These are phyloP conservation scores for Paraplagusia blochii DNA, from an alignment of 2,113 vertebrate species.

Conservation along the genomic window DNA sequence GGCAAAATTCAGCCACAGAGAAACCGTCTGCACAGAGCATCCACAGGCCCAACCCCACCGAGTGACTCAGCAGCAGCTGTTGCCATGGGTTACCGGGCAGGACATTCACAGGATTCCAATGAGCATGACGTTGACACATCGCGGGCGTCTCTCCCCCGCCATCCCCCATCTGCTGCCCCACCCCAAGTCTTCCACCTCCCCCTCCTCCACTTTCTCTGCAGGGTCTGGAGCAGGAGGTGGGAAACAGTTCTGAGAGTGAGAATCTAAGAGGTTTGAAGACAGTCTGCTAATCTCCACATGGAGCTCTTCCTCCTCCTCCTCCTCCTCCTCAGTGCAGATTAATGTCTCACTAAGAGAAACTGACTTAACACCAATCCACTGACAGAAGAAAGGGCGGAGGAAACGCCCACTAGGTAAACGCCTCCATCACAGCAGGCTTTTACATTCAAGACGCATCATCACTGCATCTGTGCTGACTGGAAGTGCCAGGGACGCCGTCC, in stretches of 20 bases:
- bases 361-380: slow-evolving; percentile 74
- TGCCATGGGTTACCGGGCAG: slow-evolving; percentile 62
- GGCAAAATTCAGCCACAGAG: neutral
- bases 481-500: neutral
- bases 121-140: slow-evolving; percentile 40
- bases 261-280: neutral
- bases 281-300: no score
- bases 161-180: slow-evolving; percentile 36
- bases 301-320: neutral
- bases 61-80: slow-evolving; percentile 71
- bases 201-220: slow-evolving; percentile 40
- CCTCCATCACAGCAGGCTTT: neutral
- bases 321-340: slow-evolving; percentile 53
- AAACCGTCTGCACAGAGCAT: slow-evolving; percentile 1
- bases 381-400: slow-evolving; percentile 44
- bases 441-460: slow-evolving; percentile 5
- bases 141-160: neutral
- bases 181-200: slow-evolving; percentile 6
- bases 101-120: slow-evolving; percentile 15
- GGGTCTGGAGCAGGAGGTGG: neutral
- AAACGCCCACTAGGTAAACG: neutral
- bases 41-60: slow-evolving; percentile 23
- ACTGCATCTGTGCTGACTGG: neutral
- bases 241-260: slow-evolving; percentile 23
- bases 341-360: slow-evolving; percentile 73